Conservation (phyloP, 2,888 invertebrate species). For the Acutogordius australiensis region DNA sequence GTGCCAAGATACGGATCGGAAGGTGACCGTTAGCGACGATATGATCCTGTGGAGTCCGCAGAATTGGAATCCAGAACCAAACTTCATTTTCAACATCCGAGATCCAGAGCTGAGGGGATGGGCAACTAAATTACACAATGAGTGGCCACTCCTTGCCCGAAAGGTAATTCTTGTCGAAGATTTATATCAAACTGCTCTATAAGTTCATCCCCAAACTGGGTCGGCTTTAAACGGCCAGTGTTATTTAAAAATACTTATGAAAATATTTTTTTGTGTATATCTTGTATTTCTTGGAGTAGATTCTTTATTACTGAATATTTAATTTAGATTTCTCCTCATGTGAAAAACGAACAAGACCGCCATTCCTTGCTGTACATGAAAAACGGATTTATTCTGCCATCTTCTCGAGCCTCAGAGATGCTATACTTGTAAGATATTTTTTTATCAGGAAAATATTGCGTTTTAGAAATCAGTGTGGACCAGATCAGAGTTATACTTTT, state of each 20-base stretch:
- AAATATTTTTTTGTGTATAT: too few species aligned
- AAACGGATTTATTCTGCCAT: slow-evolving; percentile 1
- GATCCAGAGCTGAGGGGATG: not conserved
- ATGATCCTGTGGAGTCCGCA: not conserved
- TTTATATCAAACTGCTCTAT: too few species aligned
- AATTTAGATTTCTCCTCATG: not conserved
- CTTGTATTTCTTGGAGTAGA: too few species aligned
- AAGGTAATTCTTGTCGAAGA: too few species aligned
- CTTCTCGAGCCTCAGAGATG: not conserved
- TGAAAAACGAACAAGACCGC: not conserved
- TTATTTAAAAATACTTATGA: too few species aligned
- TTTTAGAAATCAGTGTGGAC: too few species aligned
- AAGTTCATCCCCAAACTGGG: too few species aligned
- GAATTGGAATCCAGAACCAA: not conserved
- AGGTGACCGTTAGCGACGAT: not conserved
- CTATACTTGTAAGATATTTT: not conserved
- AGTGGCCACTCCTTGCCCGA: not conserved
- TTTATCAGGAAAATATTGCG: not conserved
- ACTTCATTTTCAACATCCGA: not conserved
- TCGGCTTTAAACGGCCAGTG: too few species aligned
- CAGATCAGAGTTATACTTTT: too few species aligned
- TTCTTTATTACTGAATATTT: not conserved
- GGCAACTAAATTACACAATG: not conserved
- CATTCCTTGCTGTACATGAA: not conserved
- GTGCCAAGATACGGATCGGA: not conserved